Evolutionary conservation across 2,797 vertebrate species (phyloP).

Genomic region (Centroberyx gerrardi): DNA sequence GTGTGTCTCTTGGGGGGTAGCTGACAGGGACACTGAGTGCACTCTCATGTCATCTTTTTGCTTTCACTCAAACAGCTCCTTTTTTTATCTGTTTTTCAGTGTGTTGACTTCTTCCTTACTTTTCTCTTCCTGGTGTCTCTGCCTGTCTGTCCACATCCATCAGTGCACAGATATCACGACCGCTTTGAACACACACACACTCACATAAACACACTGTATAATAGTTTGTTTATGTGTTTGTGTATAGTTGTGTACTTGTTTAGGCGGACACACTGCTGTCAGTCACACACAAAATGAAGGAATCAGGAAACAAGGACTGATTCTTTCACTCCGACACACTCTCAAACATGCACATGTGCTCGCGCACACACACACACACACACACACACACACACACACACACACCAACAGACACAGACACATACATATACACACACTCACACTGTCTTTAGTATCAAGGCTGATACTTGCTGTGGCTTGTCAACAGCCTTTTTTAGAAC

Average conservation of each 20-base stretch:
- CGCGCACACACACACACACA: background rate
- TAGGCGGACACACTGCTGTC: too few relatives aligned
- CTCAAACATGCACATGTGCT: background rate
- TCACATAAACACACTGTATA: background rate
- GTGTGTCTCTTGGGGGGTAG: background rate
- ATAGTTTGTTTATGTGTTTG: too few relatives aligned
- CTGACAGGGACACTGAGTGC: background rate
- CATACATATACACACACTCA: too few relatives aligned
- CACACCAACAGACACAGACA: background rate
- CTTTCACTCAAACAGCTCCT: background rate
- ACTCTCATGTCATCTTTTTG: background rate
- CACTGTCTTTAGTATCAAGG: too few relatives aligned
- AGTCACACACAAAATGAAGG: too few relatives aligned
- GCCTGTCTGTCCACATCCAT: background rate
- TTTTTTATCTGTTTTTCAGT: background rate
- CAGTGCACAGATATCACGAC: background rate
- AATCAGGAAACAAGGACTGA: too few relatives aligned
- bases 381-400: background rate
- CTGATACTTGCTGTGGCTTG: too few relatives aligned
- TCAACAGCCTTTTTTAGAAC: too few relatives aligned
- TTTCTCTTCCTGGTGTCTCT: background rate
- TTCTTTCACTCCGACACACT: too few relatives aligned
- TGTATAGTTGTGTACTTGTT: too few relatives aligned
- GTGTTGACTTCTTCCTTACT: background rate
- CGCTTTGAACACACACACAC: background rate